Evolutionary conservation across 1,140 invertebrate species (phyloP).

Genomic region (Bombus impatiens): DNA sequence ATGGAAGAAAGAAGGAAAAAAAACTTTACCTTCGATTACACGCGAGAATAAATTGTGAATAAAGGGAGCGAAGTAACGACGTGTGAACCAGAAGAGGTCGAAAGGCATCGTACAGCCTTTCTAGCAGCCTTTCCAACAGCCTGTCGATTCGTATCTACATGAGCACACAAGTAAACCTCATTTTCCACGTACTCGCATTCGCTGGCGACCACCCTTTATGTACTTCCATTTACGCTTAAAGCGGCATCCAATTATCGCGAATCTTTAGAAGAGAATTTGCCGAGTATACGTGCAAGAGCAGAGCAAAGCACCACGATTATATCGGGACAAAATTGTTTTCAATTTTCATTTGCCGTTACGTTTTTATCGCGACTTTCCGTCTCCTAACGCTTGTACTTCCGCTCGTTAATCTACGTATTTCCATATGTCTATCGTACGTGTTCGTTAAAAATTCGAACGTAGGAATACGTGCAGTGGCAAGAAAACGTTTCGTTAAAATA

Average conservation of each 20-base stretch:
- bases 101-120: conserved; percentile 4
- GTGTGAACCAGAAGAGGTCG: conserved; percentile 35
- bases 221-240: conserved; percentile 20
- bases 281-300: no score
- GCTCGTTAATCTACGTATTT: no score
- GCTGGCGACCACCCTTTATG: neutral
- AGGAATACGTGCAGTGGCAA: no score
- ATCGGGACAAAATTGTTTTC: conserved; percentile 1
- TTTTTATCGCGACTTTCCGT: neutral
- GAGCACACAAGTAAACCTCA: conserved; percentile 3
- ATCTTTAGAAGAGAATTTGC: neutral
- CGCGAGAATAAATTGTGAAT: conserved; percentile 3
- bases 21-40: neutral
- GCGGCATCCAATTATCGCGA: conserved; percentile 30
- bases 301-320: neutral
- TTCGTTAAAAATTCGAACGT: no score
- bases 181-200: conserved; percentile 26
- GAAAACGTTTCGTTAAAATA: no score
- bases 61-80: conserved; percentile 37
- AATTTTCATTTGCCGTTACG: neutral
- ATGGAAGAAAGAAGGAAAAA: neutral
- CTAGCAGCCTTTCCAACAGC: no score
- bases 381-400: neutral
- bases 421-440: no score
- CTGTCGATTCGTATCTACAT: conserved; percentile 4